Percentiles rank a stretch among this genome's conserved stretches.
Evolutionary conservation across 2,113 vertebrate species (phyloP).

Genomic region (Tiliqua scincoides): DNA sequence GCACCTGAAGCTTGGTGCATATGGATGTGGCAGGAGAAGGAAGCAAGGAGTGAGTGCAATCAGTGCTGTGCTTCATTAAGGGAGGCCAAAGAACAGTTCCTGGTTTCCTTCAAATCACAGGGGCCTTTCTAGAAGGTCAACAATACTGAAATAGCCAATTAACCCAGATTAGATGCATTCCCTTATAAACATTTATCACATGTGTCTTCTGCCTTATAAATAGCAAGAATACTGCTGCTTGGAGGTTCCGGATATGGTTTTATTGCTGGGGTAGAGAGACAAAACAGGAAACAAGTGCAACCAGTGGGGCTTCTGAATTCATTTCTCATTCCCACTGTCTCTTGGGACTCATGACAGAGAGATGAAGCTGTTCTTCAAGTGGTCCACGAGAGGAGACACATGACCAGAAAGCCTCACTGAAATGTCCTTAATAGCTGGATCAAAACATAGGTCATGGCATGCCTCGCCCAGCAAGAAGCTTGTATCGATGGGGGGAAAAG

Average conservation of each 20-base stretch:
- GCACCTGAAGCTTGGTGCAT: neutral
- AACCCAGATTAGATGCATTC: neutral
- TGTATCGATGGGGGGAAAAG: neutral
- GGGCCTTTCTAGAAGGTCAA: neutral
- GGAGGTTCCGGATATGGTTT: neutral
- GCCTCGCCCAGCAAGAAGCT: neutral
- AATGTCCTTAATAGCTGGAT: neutral
- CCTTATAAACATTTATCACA: neutral
- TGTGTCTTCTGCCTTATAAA: neutral
- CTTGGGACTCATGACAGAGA: neutral
- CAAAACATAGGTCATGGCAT: neutral
- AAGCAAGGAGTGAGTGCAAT: neutral
- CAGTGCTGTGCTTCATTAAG: conserved; percentile 17
- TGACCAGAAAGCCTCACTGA: neutral
- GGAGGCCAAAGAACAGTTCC: neutral
- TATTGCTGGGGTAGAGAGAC: neutral
- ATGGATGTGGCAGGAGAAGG: neutral
- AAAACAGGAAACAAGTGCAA: neutral
- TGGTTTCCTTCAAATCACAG: conserved; percentile 13
- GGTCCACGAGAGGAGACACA: neutral
- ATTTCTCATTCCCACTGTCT: neutral
- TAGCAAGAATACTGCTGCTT: neutral
- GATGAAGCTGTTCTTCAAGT: neutral
- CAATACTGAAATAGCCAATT: neutral
- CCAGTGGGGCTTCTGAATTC: neutral